Evolutionary conservation across 1,140 invertebrate genomes (phyloP).

Genomic region (Gonatopus flavifemur): DNA sequence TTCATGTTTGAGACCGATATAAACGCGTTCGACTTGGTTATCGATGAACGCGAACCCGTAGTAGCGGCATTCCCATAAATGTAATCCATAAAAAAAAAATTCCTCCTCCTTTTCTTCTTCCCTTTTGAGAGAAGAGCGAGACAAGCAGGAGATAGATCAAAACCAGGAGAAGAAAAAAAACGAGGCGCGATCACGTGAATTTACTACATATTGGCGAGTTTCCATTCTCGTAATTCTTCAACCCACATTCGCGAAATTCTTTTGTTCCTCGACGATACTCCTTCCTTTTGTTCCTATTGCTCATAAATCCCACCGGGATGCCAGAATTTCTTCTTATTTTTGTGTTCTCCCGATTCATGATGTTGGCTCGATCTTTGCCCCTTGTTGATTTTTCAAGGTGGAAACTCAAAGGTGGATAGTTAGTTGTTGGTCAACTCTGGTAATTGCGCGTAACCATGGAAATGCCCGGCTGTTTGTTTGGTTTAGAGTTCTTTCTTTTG

Average conservation of each 20-base stretch:
- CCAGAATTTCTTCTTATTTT: no score
- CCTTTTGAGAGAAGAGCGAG: no score
- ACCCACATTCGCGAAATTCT: background rate
- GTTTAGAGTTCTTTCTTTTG: slow-evolving; percentile 41
- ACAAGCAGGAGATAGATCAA: slow-evolving; percentile 27
- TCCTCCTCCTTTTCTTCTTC: no score
- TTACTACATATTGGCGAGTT: slow-evolving; percentile 39
- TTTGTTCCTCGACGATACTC: slow-evolving; percentile 27
- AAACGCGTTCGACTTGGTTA: slow-evolving; percentile 6
- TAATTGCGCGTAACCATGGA: slow-evolving; percentile 48
- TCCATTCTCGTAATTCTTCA: slow-evolving; percentile 6
- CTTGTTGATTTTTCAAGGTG: slow-evolving; percentile 25
- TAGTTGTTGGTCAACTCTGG: slow-evolving; percentile 36
- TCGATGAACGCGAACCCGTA: slow-evolving; percentile 1
- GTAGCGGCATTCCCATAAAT: slow-evolving; percentile 25
- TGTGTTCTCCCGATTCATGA: no score
- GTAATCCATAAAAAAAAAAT: slow-evolving; percentile 38
- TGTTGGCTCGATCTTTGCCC: background rate
- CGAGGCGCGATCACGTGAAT: slow-evolving; percentile 28
- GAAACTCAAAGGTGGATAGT: slow-evolving; percentile 37
- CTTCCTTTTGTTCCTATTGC: slow-evolving; percentile 30
- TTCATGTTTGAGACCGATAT: slow-evolving; percentile 10
- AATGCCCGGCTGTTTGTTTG: slow-evolving; percentile 48
- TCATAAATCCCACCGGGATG: slow-evolving; percentile 14
- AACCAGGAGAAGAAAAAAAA: no score